Conservation (phyloP, 1,140 invertebrate genomes). For the Hypsibius dujardini region DNA sequence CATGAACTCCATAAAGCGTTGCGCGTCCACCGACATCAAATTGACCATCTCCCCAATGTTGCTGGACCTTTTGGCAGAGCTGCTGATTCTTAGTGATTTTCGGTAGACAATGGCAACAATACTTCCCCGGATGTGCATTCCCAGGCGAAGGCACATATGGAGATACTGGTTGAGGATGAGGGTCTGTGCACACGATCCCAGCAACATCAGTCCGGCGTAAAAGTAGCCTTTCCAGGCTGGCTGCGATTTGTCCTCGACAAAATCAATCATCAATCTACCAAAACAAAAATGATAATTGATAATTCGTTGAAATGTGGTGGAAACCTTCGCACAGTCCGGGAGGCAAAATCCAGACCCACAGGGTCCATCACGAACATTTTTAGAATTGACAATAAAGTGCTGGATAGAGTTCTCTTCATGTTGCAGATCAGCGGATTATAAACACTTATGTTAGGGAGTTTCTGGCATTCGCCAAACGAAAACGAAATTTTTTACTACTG, state of each 20-base stretch:
- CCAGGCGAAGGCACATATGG: neutral
- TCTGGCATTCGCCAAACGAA: too few relatives aligned
- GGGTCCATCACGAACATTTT: too few relatives aligned
- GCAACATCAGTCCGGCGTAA: neutral
- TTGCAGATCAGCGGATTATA: too few relatives aligned
- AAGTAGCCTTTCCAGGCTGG: neutral
- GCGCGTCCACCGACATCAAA: slow-evolving; percentile 24
- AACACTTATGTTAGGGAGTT: too few relatives aligned
- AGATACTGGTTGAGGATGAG: neutral
- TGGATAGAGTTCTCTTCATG: too few relatives aligned
- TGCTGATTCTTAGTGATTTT: slow-evolving; percentile 19
- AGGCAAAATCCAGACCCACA: too few relatives aligned
- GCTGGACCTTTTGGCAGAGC: neutral
- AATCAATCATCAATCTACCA: neutral
- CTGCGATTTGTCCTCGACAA: neutral
- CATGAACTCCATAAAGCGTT: slow-evolving; percentile 21
- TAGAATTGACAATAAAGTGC: too few relatives aligned
- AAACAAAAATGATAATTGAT: neutral
- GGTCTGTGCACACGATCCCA: neutral
- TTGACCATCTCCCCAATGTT: slow-evolving; percentile 25
- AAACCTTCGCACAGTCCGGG: too few relatives aligned
- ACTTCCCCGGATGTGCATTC: neutral
- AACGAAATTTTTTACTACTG: too few relatives aligned
- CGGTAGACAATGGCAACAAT: neutral
- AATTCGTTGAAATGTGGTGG: too few relatives aligned